Evolutionary conservation across 2,797 vertebrate species (phyloP).

Genomic region (Lepidocolaptes lacrymiger): DNA sequence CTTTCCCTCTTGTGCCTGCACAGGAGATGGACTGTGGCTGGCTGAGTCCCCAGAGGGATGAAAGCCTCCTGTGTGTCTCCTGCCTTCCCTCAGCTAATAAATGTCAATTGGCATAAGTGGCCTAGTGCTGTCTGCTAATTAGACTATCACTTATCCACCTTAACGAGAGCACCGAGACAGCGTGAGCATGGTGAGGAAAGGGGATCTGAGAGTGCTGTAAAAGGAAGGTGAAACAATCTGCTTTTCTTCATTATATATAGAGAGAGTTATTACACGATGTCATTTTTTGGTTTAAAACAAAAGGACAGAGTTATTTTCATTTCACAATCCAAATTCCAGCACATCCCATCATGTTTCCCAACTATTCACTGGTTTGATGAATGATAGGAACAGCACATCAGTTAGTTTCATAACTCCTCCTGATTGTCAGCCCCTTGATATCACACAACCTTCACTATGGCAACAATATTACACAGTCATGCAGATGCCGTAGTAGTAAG

Average conservation of each 20-base stretch:
- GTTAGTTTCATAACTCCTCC: neutral
- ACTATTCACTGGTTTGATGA: neutral
- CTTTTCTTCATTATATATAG: neutral
- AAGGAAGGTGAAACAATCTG: neutral
- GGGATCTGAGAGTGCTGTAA: neutral
- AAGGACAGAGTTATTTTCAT: neutral
- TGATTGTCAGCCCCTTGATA: neutral
- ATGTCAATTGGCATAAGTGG: neutral
- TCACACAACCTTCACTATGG: neutral
- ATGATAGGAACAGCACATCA: neutral
- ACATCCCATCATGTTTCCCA: neutral
- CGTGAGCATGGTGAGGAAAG: neutral
- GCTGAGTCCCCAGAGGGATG: neutral
- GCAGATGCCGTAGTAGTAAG: neutral
- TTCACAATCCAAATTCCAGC: neutral
- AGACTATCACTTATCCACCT: neutral
- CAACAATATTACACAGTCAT: neutral
- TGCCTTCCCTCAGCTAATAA: conserved; percentile 18
- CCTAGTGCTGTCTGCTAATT: conserved; percentile 37
- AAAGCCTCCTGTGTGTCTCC: neutral
- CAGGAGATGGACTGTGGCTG: neutral
- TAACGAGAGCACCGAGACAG: neutral
- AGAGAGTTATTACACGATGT: accelerated
- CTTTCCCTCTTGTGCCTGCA: neutral
- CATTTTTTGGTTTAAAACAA: neutral